Evolutionary conservation across 2,888 invertebrate species (phyloP).

Genomic region (Aphidoletes aphidimyza): DNA sequence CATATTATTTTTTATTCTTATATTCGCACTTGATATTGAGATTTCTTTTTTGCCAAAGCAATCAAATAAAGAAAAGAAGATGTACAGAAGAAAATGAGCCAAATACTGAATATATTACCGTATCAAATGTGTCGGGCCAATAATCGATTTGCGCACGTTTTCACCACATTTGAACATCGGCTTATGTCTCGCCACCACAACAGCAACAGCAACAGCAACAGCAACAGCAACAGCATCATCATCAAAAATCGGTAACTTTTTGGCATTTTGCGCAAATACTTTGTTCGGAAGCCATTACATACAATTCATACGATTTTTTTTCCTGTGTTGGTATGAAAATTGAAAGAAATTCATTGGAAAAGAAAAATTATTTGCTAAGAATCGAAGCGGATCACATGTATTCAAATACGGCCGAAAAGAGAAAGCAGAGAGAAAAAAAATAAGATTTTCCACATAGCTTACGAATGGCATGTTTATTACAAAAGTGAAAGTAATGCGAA

Average conservation of each 20-base stretch:
- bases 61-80: not conserved
- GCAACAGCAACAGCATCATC: no score
- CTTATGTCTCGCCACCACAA: no score
- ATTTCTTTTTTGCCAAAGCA: not conserved
- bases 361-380: not conserved
- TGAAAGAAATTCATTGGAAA: not conserved
- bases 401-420: no score
- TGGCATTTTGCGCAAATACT: not conserved
- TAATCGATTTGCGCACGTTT: not conserved
- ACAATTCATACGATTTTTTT: not conserved
- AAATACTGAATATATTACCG: slow-evolving; percentile 13
- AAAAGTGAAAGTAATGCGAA: slow-evolving; percentile 3
- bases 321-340: slow-evolving; percentile 20
- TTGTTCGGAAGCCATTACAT: not conserved
- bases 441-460: not conserved
- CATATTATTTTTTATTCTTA: not conserved
- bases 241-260: not conserved
- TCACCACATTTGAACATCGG: not conserved
- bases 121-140: not conserved
- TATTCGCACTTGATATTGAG: slow-evolving; percentile 2
- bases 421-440: not conserved
- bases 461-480: not conserved
- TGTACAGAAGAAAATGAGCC: slow-evolving; percentile 19
- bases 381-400: not conserved
- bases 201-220: no score